These are phyloP conservation scores for Branchipolynoe longqiensis DNA, from an alignment of 2,888 invertebrate species.

Conservation along the genomic window DNA sequence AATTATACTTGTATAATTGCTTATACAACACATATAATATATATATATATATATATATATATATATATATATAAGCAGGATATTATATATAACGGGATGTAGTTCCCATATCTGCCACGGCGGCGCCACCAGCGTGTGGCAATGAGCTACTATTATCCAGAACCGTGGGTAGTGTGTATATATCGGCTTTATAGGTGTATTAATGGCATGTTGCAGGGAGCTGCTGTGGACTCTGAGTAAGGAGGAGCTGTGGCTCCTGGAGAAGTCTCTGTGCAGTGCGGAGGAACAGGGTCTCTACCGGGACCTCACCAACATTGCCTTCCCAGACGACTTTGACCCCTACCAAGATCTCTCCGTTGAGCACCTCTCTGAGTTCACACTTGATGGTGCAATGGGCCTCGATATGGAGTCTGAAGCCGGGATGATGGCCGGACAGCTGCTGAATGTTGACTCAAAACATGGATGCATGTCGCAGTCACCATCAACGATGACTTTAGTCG, in stretches of 20 bases:
- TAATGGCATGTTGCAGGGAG: slow-evolving; percentile 86
- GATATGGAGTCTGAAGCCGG: slow-evolving; percentile 6
- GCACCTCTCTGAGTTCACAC: neutral
- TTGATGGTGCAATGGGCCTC: slow-evolving; percentile 33
- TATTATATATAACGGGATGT: too few species aligned
- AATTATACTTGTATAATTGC: too few species aligned
- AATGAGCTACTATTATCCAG: too few species aligned
- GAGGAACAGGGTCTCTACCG: slow-evolving; percentile 62
- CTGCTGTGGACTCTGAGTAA: slow-evolving; percentile 93
- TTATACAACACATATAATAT: too few species aligned
- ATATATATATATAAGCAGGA: too few species aligned
- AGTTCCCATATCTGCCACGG: too few species aligned
- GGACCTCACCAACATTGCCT: neutral
- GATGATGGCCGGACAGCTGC: neutral
- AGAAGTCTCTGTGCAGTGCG: slow-evolving; percentile 93
- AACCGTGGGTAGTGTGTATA: too few species aligned
- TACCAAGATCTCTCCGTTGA: slow-evolving; percentile 29
- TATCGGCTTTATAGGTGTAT: too few species aligned
- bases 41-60: too few species aligned
- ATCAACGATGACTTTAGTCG: slow-evolving; percentile 66
- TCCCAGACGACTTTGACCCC: slow-evolving; percentile 33
- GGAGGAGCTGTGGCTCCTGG: slow-evolving; percentile 91
- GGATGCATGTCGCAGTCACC: slow-evolving; percentile 66
- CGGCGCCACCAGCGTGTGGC: too few species aligned
- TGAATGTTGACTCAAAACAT: slow-evolving; percentile 10